phyloP scores from a whole-genome alignment of 2,113 vertebrate genomes.

The Neolamprologus devosi region DNA sequence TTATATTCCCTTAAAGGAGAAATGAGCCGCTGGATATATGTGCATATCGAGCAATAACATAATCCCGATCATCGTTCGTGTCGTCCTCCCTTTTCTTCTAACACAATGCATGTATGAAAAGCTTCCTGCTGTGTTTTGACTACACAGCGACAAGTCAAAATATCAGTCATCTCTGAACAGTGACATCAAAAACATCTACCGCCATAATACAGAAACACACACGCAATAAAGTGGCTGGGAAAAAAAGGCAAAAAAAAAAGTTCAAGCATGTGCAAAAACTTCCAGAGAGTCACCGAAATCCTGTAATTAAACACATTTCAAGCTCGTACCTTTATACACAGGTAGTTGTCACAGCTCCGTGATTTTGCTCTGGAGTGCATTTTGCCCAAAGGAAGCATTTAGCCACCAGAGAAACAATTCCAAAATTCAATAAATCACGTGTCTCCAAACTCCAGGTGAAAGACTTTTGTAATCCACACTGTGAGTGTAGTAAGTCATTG shows the following conservation, averaged over 20 bases:
- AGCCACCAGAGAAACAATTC: neutral
- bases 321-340: slow-evolving; percentile 70
- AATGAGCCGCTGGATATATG: neutral
- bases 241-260: neutral
- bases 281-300: neutral
- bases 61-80: neutral
- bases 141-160: neutral
- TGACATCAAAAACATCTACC: slow-evolving; percentile 1
- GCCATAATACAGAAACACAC: neutral
- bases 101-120: neutral
- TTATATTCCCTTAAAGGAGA: neutral
- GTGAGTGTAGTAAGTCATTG: slow-evolving; percentile 3
- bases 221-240: neutral
- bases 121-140: slow-evolving; percentile 10
- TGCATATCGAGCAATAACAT: neutral
- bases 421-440: neutral
- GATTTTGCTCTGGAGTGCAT: slow-evolving; percentile 73
- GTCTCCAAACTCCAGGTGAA: neutral
- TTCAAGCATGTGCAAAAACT: neutral
- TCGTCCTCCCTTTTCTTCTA: neutral
- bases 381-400: slow-evolving; percentile 56
- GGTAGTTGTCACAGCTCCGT: slow-evolving; percentile 66
- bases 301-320: neutral
- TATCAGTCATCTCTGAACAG: neutral
- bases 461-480: neutral